Conservation (phyloP, 2,113 vertebrate genomes). For the Gallinago media region DNA sequence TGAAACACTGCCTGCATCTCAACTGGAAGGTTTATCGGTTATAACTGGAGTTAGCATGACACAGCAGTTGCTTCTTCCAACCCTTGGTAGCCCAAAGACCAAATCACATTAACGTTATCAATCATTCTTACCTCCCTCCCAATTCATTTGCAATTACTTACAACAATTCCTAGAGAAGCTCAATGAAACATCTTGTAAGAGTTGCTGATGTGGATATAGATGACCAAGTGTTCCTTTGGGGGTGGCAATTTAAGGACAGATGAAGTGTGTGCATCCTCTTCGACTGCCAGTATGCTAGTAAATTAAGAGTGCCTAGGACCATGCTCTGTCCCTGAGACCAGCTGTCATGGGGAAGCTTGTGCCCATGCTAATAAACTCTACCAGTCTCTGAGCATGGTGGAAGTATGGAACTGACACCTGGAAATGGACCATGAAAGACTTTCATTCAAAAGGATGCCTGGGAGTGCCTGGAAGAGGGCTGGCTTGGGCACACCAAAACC, state of each 20-base stretch:
- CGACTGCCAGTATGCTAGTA: rapidly evolving
- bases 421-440: not conserved
- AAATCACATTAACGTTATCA: not conserved
- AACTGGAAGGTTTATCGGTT: not conserved
- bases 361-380: not conserved
- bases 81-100: not conserved
- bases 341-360: not conserved
- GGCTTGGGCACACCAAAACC: not conserved
- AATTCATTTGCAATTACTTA: not conserved
- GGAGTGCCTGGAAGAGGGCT: not conserved
- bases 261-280: not conserved
- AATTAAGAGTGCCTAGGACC: not conserved
- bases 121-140: not conserved
- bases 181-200: not conserved
- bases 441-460: not conserved
- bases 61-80: not conserved
- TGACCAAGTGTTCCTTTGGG: not conserved
- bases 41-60: not conserved
- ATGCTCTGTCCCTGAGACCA: not conserved
- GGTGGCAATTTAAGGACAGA: not conserved
- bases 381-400: not conserved
- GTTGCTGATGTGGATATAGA: not conserved
- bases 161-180: not conserved
- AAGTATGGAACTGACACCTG: not conserved
- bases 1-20: not conserved